Evolutionary conservation across 2,797 vertebrate genomes (phyloP).

Genomic region (Aeoliscus strigatus): DNA sequence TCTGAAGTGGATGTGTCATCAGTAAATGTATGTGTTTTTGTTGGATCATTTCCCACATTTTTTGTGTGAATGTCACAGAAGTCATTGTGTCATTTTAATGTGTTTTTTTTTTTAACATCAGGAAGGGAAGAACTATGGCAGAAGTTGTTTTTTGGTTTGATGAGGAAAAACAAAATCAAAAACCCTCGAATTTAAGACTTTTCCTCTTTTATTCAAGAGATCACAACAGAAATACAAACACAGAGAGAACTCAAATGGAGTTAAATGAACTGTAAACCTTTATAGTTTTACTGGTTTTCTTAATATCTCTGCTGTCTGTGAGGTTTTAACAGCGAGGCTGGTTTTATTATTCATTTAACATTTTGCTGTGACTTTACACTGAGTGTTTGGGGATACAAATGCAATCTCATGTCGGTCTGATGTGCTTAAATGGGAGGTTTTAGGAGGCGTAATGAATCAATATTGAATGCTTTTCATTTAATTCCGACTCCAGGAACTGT

Average conservation of each 20-base stretch:
- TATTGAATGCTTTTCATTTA: too few species aligned
- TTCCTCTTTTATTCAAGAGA: constrained; percentile 43
- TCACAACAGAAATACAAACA: constrained; percentile 42
- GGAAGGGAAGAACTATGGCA: too few species aligned
- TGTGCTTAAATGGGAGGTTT: constrained; percentile 7
- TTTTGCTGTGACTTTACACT: constrained; percentile 23
- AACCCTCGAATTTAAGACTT: constrained; percentile 7
- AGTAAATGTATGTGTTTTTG: too few species aligned
- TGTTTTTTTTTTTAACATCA: too few species aligned
- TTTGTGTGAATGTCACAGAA: too few species aligned
- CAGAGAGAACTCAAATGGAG: constrained; percentile 12
- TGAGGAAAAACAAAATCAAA: constrained; percentile 4
- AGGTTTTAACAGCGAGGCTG: constrained; percentile 15
- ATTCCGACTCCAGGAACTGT: constrained; percentile 2
- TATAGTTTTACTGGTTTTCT: constrained; percentile 14
- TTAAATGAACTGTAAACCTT: constrained; percentile 1
- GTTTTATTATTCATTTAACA: constrained; percentile 44
- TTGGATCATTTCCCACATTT: too few species aligned
- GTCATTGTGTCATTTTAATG: too few species aligned
- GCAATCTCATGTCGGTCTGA: constrained; percentile 23
- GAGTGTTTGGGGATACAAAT: constrained; percentile 36
- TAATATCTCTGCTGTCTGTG: constrained; percentile 2
- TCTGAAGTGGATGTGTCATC: too few species aligned
- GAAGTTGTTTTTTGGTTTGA: too few species aligned
- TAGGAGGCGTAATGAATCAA: neutral